Conservation (phyloP, 2,888 invertebrate species). For the Neoitamus cyanurus region DNA sequence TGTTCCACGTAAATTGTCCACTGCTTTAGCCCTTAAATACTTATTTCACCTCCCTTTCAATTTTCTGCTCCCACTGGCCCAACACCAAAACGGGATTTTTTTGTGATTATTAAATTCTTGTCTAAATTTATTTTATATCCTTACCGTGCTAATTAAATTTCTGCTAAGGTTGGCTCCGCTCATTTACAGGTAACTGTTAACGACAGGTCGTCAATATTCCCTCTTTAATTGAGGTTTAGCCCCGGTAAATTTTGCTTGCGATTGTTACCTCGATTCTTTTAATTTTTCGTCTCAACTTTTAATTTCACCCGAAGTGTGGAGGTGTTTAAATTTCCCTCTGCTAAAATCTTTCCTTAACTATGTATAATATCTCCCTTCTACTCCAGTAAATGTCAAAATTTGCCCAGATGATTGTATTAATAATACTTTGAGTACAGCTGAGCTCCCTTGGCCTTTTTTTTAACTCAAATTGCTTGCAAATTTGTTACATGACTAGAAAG, state of each 20-base stretch:
- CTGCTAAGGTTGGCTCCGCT: background rate
- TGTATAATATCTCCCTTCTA: constrained; percentile 12
- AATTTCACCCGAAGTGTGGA: constrained; percentile 34
- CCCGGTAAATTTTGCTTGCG: background rate
- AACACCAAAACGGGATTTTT: background rate
- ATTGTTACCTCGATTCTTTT: constrained; percentile 40
- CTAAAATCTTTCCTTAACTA: constrained; percentile 13
- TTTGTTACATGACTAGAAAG: constrained; percentile 33
- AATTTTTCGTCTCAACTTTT: constrained; percentile 43
- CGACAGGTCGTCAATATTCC: background rate
- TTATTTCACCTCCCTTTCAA: background rate
- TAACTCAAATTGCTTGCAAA: constrained; percentile 44
- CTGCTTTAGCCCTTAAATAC: background rate
- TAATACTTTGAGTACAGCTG: constrained; percentile 39
- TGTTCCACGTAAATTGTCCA: constrained; percentile 37
- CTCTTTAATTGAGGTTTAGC: constrained; percentile 11
- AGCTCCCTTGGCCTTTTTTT: constrained; percentile 41
- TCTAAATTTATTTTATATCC: constrained; percentile 49
- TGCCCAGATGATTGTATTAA: constrained; percentile 29
- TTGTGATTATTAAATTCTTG: constrained; percentile 42
- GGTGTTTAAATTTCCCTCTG: constrained; percentile 42
- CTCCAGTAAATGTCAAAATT: constrained; percentile 7
- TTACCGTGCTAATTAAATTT: constrained; percentile 51
- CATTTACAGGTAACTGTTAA: background rate
- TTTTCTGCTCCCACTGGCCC: background rate